Base-by-base conservation (phyloP, 2,888 invertebrate genomes). In the Sinohyriopsis cumingii region DNA sequence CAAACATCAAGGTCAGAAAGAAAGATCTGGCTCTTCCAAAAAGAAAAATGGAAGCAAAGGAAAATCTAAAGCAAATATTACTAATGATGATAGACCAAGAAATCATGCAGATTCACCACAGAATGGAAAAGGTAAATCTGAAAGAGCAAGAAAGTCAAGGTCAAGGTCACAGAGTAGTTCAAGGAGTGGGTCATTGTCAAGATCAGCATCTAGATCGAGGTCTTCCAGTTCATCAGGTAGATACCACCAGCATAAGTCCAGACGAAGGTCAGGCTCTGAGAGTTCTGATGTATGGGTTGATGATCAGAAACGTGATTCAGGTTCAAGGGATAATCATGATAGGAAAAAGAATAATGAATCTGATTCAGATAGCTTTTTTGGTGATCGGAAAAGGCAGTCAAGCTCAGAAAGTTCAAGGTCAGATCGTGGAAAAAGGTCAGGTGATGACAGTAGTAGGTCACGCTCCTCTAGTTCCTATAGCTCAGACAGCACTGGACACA, bases 1-100 rank as follows among this genome's bases (percentile, higher is more conserved):
- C 68, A 18, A 45, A 45, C 12, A 25, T 68, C 68, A 62, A 62
- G 75, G 59, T 70, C 73, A 45, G 45, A 45, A 15, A 15, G 54
- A 55, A 12, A 71, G 73, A 65, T 75, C 77, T 28, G 71, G 67
- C 59, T 77, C 77, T 55, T 73, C 77, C 19, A 75, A 75, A 63
- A 69, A 72, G 66, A 77, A 73, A 28, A 65, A 73, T 53, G 65
- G 73, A 53, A 71, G 71, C 60, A 67, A 72, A 64, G 70, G 66
- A 28, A 63, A 61, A 65, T 64, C 70, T n/a, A 69, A 61, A 60
- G n/a, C 33, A 57, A 59, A 25, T n/a, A 67, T 53, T 55, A 33
- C 28, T 53, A 55, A 61, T 33, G 71, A 72, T 64, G 69, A 63
- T 6, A 65, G 72, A 24, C 70, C 73, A 56, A 72, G 70, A 63